Evolutionary conservation across 2,797 vertebrate species (phyloP).

Genomic region (Enteromius thamalakanensis): DNA sequence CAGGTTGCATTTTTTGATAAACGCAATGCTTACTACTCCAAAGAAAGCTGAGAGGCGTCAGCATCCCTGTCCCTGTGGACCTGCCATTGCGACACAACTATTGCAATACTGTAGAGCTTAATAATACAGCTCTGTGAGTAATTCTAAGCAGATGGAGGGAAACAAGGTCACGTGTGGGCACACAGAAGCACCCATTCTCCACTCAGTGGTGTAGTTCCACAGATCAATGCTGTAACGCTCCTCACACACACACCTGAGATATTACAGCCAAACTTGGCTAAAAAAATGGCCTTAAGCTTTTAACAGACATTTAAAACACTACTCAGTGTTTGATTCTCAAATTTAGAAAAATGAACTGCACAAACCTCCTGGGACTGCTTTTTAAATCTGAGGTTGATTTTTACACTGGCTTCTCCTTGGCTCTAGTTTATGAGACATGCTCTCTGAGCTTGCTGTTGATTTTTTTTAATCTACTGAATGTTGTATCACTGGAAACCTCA

Average conservation of each 20-base stretch:
- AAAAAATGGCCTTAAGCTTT: neutral
- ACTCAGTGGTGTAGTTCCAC: neutral
- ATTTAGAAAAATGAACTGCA: neutral
- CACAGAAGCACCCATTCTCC: constrained; percentile 22
- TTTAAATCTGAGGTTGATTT: constrained; percentile 22
- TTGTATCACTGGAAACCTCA: constrained; percentile 66
- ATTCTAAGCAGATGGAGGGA: constrained; percentile 32
- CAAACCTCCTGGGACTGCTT: neutral
- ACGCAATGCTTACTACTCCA: neutral
- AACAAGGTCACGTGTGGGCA: constrained; percentile 32
- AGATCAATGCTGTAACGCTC: neutral
- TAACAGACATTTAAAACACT: neutral
- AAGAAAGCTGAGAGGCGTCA: constrained; percentile 10
- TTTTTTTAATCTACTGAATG: constrained; percentile 66
- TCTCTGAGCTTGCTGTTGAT: constrained; percentile 56
- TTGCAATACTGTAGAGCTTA: constrained; percentile 31
- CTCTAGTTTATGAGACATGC: constrained; percentile 11
- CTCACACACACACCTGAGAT: constrained; percentile 8
- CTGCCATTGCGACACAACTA: constrained; percentile 25
- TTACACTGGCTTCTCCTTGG: constrained; percentile 26
- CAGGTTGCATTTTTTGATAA: constrained; percentile 3
- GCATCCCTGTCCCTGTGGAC: neutral
- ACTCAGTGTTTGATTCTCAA: neutral
- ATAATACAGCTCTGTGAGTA: neutral
- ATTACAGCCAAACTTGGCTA: neutral